phyloP scores from a whole-genome alignment of 2,797 vertebrate genomes.

The Margarornis squamiger region DNA sequence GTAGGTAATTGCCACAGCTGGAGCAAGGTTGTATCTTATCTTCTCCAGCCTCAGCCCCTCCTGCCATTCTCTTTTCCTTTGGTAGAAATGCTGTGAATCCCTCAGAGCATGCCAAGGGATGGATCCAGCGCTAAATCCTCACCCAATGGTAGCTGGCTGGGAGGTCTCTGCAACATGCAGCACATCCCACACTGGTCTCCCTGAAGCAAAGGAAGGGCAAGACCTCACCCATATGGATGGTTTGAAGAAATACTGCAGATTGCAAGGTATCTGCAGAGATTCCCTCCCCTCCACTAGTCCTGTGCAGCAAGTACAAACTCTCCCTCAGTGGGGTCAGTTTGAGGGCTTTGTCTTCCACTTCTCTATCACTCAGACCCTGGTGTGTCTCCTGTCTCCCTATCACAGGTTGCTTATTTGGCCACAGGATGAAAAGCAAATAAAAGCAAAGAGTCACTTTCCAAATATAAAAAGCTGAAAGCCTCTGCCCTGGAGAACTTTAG shows the following conservation, averaged over 20 bases:
- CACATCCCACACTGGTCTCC: background rate
- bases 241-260: background rate
- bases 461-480: background rate
- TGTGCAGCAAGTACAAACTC: background rate
- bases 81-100: background rate
- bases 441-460: background rate
- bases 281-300: background rate
- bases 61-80: background rate
- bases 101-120: background rate
- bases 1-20: slow-evolving; percentile 48
- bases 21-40: background rate
- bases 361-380: fast-evolving
- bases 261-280: background rate
- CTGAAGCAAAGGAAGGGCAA: background rate
- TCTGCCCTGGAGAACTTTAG: background rate
- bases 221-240: background rate
- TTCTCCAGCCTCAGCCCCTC: background rate
- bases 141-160: fast-evolving
- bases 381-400: background rate
- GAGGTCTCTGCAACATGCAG: background rate
- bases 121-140: background rate
- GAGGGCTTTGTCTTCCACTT: background rate
- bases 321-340: background rate
- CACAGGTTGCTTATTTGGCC: background rate
- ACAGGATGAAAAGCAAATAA: background rate